Percentiles rank a stretch among this genome's conserved stretches.
Evolutionary conservation across 2,888 invertebrate genomes (phyloP).

Genomic region (Leptopilina myrica): DNA sequence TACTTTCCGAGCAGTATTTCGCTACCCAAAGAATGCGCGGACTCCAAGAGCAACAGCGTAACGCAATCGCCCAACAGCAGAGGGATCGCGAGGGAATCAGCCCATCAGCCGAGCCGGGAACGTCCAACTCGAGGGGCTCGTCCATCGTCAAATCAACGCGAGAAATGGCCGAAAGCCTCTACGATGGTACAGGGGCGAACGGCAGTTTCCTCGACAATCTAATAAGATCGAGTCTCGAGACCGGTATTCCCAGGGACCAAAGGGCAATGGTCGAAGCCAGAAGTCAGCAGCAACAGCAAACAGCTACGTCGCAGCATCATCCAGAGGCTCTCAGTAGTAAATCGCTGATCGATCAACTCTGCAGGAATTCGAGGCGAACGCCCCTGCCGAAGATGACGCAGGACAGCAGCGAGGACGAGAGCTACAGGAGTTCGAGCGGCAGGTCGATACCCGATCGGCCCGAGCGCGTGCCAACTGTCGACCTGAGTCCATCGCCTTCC

Average conservation of each 20-base stretch:
- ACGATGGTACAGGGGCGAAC: conserved; percentile 83
- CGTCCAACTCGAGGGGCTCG: conserved; percentile 71
- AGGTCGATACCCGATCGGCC: conserved; percentile 69
- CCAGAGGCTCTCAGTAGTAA: conserved; percentile 80
- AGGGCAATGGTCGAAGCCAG: conserved; percentile 68
- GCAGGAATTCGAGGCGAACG: conserved; percentile 80
- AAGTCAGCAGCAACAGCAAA: conserved; percentile 79
- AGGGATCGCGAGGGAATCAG: conserved; percentile 61
- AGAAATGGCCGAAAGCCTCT: conserved; percentile 82
- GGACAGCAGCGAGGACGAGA: conserved; percentile 78
- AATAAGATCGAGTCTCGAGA: conserved; percentile 88
- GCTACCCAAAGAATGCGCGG: conserved; percentile 90
- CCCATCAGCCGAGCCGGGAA: conserved; percentile 65
- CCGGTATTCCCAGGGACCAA: conserved; percentile 79
- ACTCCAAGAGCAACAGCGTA: conserved; percentile 83
- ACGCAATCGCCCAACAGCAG: conserved; percentile 68
- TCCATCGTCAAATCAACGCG: conserved; percentile 78
- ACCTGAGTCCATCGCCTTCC: conserved; percentile 73
- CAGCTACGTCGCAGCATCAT: conserved; percentile 78
- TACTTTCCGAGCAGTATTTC: conserved; percentile 82
- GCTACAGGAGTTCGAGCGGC: conserved; percentile 67
- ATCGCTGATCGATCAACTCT: conserved; percentile 83
- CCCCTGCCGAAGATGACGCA: conserved; percentile 77
- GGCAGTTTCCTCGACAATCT: conserved; percentile 90
- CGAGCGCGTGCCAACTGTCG: conserved; percentile 74